Evolutionary conservation across 2,888 invertebrate genomes (phyloP).

Genomic region (Camponotus fellah): DNA sequence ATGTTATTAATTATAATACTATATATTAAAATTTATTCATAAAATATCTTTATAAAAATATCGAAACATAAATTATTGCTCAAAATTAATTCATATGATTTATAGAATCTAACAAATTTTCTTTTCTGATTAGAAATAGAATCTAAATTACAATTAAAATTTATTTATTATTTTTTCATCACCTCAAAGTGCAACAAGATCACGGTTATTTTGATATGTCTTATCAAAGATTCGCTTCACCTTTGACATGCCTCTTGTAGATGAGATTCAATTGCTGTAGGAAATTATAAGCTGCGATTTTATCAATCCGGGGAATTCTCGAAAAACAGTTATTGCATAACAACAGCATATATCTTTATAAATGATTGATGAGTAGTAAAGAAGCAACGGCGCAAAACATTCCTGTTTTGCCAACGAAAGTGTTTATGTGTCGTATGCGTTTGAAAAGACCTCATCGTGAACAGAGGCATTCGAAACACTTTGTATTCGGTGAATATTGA

Average conservation of each 20-base stretch:
- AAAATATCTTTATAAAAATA: neutral
- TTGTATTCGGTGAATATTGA: neutral
- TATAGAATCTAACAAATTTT: neutral
- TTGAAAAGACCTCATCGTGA: neutral
- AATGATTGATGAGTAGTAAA: neutral
- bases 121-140: neutral
- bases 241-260: neutral
- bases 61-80: neutral
- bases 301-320: neutral
- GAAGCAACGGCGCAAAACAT: neutral
- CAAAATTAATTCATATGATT: neutral
- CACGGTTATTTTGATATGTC: neutral
- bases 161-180: constrained; percentile 5
- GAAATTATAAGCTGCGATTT: neutral
- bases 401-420: neutral
- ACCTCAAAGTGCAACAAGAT: neutral
- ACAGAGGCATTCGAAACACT: neutral
- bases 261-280: neutral
- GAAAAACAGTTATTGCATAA: constrained; percentile 18
- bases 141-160: constrained; percentile 3
- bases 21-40: neutral
- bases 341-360: constrained; percentile 19
- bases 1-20: neutral
- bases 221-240: constrained; percentile 36
- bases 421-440: neutral